Base-by-base conservation (phyloP, 2,797 vertebrate species). In the Salmo trutta region DNA sequence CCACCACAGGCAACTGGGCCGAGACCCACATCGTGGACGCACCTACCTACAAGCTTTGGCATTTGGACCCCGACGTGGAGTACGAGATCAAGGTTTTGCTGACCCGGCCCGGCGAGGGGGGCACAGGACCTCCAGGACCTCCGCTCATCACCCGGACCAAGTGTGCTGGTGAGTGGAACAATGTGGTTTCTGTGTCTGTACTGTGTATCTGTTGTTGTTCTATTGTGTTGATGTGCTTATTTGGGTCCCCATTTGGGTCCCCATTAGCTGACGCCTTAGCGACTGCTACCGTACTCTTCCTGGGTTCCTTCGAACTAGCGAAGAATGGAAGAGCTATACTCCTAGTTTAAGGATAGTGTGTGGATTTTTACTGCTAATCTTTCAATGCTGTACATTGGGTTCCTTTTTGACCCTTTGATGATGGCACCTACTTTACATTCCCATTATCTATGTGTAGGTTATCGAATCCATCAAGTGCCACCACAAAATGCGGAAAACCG, bases 1-100 rank as follows among this genome's bases (percentile, higher is more conserved):
- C 97, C n/a, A 98, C 97, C 3, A 95, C 96, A 0, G 98, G 98
- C 17, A 98, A 97, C 78, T 98, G 97, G 98, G 97, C 96, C 0
- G 98, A 99, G 92, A 98, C 96, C 0, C 96, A 99, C 75, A 96
- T 98, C 0, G 97, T 99, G 0, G 97, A 99, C 82, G 94, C 97
- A 0, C 96, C 97, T 56, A 99, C 97, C 74, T 99, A 99, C 75
- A 99, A 99, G 69, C 94, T 99, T 31, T 99, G 98, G 97, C 97
- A 99, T 71, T 85, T 99, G 91, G 98, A 99, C 81, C 98, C 98
- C 0, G 98, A 99, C 0, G 97, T 98, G 92, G 97, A 99, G 86
- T 99, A 99, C 0, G 97, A 99, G 93, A 98, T 99, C 86, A 95
- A 98, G 1, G 97, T 99, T 59, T 91, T 99, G 71, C 94, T 99